Evolutionary conservation across 2,797 vertebrate species (phyloP).

Genomic region (Dendrocincla tyrannina): DNA sequence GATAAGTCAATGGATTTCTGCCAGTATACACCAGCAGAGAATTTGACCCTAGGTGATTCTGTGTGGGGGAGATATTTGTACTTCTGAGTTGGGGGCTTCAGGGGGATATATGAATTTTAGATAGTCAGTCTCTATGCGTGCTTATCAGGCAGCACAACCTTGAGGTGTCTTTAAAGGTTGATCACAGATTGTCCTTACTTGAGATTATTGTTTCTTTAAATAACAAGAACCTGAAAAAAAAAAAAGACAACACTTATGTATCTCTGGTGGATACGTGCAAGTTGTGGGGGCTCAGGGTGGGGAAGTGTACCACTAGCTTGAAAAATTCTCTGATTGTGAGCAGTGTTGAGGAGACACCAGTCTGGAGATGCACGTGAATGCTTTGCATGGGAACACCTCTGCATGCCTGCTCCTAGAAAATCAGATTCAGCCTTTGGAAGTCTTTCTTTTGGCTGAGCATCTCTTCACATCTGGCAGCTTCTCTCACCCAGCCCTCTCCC

Average conservation of each 20-base stretch:
- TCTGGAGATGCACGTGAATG: neutral
- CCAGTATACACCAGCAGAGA: slow-evolving; percentile 35
- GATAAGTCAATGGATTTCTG: slow-evolving; percentile 33
- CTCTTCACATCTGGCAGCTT: slow-evolving; percentile 11
- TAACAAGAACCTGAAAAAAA: neutral
- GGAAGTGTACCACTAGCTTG: neutral
- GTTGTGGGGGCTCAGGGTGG: neutral
- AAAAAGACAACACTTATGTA: neutral
- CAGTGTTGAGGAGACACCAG: neutral
- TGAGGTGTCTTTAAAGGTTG: neutral
- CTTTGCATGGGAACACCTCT: neutral
- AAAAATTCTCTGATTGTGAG: neutral
- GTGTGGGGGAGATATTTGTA: neutral
- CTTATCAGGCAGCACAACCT: slow-evolving; percentile 1
- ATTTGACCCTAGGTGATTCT: slow-evolving; percentile 37
- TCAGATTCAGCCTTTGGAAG: neutral
- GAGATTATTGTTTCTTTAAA: neutral
- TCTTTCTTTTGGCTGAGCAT: neutral
- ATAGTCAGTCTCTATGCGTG: neutral
- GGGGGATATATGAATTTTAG: neutral
- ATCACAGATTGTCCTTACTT: neutral
- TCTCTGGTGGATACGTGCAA: neutral
- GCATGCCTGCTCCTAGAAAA: neutral
- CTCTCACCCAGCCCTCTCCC: neutral
- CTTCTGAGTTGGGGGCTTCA: neutral